Evolutionary conservation across 2,888 invertebrate species (phyloP), one percentile per base, ranked within the genome.

Genomic region (Brachyptera putata): DNA sequence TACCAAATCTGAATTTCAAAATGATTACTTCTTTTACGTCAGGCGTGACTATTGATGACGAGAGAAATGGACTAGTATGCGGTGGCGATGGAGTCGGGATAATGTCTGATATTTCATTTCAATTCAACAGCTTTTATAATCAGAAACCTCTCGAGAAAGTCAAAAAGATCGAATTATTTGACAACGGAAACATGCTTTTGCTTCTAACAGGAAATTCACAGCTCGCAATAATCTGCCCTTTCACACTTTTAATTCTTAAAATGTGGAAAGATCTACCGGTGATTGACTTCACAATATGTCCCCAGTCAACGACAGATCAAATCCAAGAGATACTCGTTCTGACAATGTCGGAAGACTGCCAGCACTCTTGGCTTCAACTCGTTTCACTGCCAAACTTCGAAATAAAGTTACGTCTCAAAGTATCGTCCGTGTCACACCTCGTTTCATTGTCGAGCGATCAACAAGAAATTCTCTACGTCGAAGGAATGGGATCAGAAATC

Each of bases 301-400:
- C 69, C 59, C 68, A 69, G 24, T 64, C 68, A 13, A 62, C 64
- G 25, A 65, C 63, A 53, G 61, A 24, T 22, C 22, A 30, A 11
- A 14, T 63, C 2, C 63, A 65, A 55, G 68, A 70, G 49, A 66
- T 73, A 57, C 61, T 72, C n/a, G 56, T 70, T 21, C 57, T 73
- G 13, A 66, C 62, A 30, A 57, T 49, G 55, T 59, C 67, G 2
- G 26, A 62, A 46, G 50, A 21, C 26, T 2, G 30, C 11, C 30
- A 21, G 11, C 26, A 41, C 9, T 18, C 34, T 55, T 30, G 46
- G 22, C 9, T 73, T 39, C 66, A 65, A 56, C 57, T 72, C 24
- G 58, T 70, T 43, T 70, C 72, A 26, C 71, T 68, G 57, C 72
- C 63, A 71, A 74, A 69, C 36, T 70, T 73, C 43, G 61, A 71